Conservation (phyloP, 2,888 invertebrate genomes). For the Dynastes maya region DNA sequence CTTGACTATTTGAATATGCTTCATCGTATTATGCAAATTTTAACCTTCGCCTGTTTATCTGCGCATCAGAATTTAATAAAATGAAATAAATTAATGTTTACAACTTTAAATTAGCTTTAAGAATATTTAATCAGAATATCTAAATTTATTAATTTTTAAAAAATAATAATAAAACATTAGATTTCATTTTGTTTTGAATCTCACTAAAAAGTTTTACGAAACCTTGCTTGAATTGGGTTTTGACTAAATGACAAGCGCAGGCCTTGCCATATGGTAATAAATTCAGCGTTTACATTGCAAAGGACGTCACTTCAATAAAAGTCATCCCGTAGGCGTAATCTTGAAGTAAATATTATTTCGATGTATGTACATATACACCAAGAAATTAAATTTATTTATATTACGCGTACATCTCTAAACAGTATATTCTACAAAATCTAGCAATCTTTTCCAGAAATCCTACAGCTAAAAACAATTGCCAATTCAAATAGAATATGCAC, state of each 20-base stretch:
- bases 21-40: no score
- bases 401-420: not conserved
- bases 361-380: not conserved
- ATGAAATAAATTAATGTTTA: no score
- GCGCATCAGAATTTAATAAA: no score
- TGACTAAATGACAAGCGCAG: not conserved
- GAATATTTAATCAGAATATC: not conserved
- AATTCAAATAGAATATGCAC: not conserved
- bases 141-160: not conserved
- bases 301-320: conserved; percentile 28
- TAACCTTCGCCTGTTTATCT: no score
- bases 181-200: not conserved
- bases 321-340: not conserved
- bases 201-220: not conserved
- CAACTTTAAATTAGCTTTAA: no score
- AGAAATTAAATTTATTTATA: not conserved
- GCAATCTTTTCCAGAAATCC: not conserved
- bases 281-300: conserved; percentile 11
- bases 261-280: not conserved
- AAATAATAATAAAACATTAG: not conserved
- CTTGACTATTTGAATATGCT: no score
- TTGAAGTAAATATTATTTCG: not conserved
- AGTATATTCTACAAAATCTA: not conserved
- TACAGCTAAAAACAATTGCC: not conserved
- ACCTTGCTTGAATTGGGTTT: not conserved